Evolutionary conservation across 2,797 vertebrate species (phyloP), one percentile per base, ranked within the genome.

Genomic region (Diceros bicornis): DNA sequence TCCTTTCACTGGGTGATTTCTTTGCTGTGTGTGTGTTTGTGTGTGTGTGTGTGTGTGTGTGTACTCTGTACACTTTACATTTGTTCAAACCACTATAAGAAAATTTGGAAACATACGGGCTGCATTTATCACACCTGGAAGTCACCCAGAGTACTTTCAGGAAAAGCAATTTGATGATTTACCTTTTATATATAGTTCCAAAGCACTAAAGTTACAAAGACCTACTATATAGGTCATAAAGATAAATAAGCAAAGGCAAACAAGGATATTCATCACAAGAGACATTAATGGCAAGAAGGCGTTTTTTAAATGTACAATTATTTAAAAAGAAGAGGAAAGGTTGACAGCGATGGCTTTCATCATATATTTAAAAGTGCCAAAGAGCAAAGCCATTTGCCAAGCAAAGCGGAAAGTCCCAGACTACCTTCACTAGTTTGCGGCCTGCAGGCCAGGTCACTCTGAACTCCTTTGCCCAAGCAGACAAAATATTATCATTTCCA

Each of bases 161-260:
- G 57, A 95, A 94, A 92, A 82, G 52, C 32, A 78, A 12, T 95
- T 81, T 86, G 55, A 50, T 79, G 50, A 74, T 94, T 96, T 96
- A 84, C 66, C 32, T 92, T 97, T 91, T 87, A 69, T 77, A 78
- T 91, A 69, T 88, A 68, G 83, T 92, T 87, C 88, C 25, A 92
- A 90, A 89, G 95, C 74, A 57, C 20, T 74, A 27, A 91, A 44
- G 52, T 79, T 90, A 94, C 83, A 88, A 95, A 94, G 91, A 75
- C 93, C 75, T 72, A 32, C 66, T 72, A 13, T 69, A 16, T 29
- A 84, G 66, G 23, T 8, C 41, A 52, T 95, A 18, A 78, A 93
- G 92, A 92, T 91, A 93, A 86, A 85, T 85, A 88, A 88, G 37
- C 57, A 78, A 75, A 96, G 69, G 77, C 71, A 95, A 82, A 82